These are phyloP conservation scores for Sus scrofa DNA, from an alignment of 2,113 vertebrate species.

Conservation along the genomic window DNA sequence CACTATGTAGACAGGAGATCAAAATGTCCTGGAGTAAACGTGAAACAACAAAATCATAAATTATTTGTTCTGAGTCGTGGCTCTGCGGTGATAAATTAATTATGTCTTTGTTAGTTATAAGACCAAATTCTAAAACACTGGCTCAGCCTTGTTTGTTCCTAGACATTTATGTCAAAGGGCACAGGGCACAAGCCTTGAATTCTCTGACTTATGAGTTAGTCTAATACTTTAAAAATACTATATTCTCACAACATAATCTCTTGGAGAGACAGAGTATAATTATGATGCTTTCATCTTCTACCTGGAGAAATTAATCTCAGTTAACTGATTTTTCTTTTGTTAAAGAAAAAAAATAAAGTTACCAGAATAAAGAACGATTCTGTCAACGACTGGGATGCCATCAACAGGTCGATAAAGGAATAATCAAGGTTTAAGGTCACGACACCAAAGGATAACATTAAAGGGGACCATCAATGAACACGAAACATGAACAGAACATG, in stretches of 20 bases:
- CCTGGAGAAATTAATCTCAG: not conserved
- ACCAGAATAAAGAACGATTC: not conserved
- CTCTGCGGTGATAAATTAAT: not conserved
- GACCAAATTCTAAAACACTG: not conserved
- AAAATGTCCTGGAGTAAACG: not conserved
- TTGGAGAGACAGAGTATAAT: not conserved
- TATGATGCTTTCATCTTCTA: not conserved
- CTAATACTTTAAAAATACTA: not conserved
- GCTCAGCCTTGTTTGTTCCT: not conserved
- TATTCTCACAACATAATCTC: not conserved
- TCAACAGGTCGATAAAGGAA: not conserved
- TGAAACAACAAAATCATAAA: slow-evolving; percentile 29
- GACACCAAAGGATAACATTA: not conserved
- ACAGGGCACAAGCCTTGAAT: not conserved
- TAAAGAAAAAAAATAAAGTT: not conserved
- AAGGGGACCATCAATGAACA: not conserved
- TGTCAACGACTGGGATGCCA: not conserved
- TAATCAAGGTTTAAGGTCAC: not conserved
- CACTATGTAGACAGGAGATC: not conserved
- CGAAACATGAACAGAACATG: not conserved
- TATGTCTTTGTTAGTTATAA: not conserved
- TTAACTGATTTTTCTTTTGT: slow-evolving; percentile 33
- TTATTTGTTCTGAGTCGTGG: not conserved
- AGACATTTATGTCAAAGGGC: not conserved
- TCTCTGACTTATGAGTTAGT: not conserved